These are phyloP conservation scores for Ferdinandea cuprea DNA, from an alignment of 2,888 invertebrate genomes.

Conservation along the genomic window DNA sequence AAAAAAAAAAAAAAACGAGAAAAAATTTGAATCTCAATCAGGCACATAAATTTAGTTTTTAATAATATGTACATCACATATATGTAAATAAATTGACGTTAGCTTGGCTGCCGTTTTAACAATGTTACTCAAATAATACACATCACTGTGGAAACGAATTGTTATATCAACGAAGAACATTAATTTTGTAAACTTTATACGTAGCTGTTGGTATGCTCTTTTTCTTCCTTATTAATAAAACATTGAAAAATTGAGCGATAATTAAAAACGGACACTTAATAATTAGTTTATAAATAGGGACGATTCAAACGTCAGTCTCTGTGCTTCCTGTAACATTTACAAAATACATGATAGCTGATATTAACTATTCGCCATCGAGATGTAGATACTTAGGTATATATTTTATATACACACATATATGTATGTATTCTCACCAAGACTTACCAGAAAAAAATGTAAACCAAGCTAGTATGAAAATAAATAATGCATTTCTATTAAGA, in stretches of 20 bases:
- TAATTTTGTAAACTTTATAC: too few species aligned
- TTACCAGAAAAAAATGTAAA: constrained; percentile 74
- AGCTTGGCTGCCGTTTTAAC: constrained; percentile 1
- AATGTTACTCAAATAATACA: constrained; percentile 49
- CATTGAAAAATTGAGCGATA: too few species aligned
- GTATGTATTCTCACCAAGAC: constrained; percentile 27
- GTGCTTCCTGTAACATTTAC: too few species aligned
- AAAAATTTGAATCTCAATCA: constrained; percentile 28
- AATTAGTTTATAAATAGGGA: too few species aligned
- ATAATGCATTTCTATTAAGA: constrained; percentile 72
- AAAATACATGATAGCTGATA: too few species aligned
- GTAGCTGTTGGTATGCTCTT: too few species aligned
- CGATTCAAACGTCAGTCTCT: too few species aligned
- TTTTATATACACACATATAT: too few species aligned
- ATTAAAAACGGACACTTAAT: too few species aligned
- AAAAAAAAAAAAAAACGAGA: constrained; percentile 24
- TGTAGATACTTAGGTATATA: neutral
- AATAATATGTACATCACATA: constrained; percentile 5
- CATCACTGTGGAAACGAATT: constrained; percentile 64
- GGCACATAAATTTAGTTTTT: neutral
- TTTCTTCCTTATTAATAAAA: too few species aligned
- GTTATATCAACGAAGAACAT: too few species aligned
- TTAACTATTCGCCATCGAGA: too few species aligned
- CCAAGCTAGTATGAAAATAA: constrained; percentile 73
- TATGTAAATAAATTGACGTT: constrained; percentile 19